phyloP scores from a whole-genome alignment of 2,797 vertebrate genomes.

The Acestrorhynchus altus region DNA sequence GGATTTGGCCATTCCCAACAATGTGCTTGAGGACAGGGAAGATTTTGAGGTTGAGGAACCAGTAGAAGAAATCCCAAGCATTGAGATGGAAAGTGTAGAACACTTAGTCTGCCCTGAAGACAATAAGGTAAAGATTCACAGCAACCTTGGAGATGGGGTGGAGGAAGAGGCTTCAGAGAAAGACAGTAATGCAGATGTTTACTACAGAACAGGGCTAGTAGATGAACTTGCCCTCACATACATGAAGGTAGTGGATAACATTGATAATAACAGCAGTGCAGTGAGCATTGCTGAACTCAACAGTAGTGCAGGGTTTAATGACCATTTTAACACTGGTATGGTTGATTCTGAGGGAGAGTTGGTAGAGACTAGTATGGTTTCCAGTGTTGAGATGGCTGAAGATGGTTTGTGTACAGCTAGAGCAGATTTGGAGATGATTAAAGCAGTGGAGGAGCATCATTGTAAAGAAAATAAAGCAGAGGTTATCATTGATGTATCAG shows the following conservation, averaged over 20 bases:
- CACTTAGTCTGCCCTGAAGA: too few species aligned
- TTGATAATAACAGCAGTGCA: neutral
- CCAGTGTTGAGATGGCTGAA: neutral
- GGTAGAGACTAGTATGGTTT: neutral
- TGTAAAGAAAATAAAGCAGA: neutral
- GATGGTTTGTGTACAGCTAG: neutral
- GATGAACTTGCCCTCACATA: neutral
- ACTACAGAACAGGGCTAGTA: neutral
- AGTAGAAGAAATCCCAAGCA: neutral
- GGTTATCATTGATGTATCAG: neutral
- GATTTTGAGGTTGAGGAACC: neutral
- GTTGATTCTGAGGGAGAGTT: conserved; percentile 10
- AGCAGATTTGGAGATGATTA: neutral
- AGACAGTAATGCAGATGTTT: neutral
- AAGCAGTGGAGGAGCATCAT: neutral
- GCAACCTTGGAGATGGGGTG: neutral
- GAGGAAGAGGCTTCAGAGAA: neutral
- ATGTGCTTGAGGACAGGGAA: neutral
- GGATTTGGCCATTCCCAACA: neutral
- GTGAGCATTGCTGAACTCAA: neutral
- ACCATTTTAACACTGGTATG: neutral
- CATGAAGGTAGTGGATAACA: neutral
- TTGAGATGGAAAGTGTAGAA: neutral
- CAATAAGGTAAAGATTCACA: neutral
- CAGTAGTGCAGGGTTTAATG: neutral